Conservation (phyloP, 1,140 invertebrate genomes). For the Rhizoglyphus robini region DNA sequence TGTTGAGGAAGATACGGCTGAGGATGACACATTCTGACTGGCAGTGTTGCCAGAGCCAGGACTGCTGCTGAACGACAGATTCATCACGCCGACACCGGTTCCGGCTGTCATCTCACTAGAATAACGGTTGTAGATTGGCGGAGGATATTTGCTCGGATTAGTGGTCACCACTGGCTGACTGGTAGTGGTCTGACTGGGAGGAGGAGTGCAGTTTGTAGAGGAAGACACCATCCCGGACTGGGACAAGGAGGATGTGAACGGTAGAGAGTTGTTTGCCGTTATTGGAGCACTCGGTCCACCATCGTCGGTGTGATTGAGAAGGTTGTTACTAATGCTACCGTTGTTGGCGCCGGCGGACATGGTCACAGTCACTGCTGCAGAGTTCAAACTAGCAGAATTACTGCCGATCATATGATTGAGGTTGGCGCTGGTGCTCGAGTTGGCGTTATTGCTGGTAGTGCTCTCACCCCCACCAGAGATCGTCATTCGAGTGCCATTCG, state of each 20-base stretch:
- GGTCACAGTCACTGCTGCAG: background rate
- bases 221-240: background rate
- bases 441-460: too few species aligned
- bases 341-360: background rate
- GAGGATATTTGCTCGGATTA: too few species aligned
- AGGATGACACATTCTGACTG: background rate
- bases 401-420: background rate
- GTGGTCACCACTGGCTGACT: background rate
- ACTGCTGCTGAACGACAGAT: background rate
- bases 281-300: background rate
- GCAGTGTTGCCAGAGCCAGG: background rate
- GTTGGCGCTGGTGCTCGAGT: background rate
- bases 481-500: too few species aligned
- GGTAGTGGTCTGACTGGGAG: background rate
- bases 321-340: background rate
- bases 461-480: too few species aligned
- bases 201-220: background rate
- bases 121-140: background rate
- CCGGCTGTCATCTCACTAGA: conserved; percentile 1
- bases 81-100: background rate
- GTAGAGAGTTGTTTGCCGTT: background rate
- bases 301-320: background rate
- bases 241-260: background rate
- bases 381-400: too few species aligned
- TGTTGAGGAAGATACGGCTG: background rate